phyloP scores from a whole-genome alignment of 2,888 invertebrate genomes.

The Hecatera dysodea region DNA sequence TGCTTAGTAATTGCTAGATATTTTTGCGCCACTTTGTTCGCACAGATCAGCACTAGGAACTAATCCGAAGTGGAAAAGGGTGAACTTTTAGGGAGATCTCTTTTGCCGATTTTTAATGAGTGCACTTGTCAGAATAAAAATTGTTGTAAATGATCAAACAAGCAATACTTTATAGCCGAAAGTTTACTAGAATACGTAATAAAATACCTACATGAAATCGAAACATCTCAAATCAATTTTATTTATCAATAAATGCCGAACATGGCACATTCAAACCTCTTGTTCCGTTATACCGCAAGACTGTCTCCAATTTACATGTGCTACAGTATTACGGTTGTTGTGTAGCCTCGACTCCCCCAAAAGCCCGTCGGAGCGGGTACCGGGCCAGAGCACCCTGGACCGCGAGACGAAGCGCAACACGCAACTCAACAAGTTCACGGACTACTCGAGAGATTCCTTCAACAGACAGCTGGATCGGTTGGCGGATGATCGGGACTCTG shows the following conservation, averaged over 20 bases:
- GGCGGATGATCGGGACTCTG: constrained; percentile 85
- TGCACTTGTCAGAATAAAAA: not conserved
- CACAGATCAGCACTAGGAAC: not conserved
- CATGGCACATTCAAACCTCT: not conserved
- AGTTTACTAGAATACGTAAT: not conserved
- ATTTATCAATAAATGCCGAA: not conserved
- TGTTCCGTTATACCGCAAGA: not conserved
- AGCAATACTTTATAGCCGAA: not conserved
- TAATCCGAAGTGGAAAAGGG: too few relatives aligned
- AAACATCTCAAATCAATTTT: not conserved
- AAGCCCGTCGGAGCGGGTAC: constrained; percentile 92
- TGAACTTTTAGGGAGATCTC: not conserved
- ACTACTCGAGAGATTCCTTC: constrained; percentile 84
- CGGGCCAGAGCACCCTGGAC: constrained; percentile 88
- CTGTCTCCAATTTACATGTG: constrained; percentile 50
- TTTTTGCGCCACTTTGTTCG: too few relatives aligned
- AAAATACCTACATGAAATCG: not conserved
- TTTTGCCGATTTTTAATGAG: not conserved
- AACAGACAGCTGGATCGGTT: constrained; percentile 86
- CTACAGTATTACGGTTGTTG: constrained; percentile 57
- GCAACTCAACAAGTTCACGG: constrained; percentile 90
- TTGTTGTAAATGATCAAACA: not conserved
- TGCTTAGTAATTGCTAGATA: not conserved
- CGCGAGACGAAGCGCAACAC: constrained; percentile 92
- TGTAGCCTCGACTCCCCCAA: constrained; percentile 93